phyloP scores from a whole-genome alignment of 2,113 vertebrate genomes.

The Thalassarche chlororhynchos region DNA sequence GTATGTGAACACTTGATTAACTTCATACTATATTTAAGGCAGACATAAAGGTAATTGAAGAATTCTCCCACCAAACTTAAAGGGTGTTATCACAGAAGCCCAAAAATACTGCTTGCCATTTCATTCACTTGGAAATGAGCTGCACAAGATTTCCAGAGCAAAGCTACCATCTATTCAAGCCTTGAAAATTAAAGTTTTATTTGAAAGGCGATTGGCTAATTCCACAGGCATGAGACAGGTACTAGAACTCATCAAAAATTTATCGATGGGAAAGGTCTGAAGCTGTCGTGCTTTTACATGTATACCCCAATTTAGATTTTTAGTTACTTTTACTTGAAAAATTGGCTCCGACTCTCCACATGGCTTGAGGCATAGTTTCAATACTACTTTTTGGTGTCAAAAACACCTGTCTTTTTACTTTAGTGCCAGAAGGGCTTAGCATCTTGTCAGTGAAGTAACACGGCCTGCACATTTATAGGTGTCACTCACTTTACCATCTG shows the following conservation, averaged over 20 bases:
- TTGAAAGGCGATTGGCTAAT: not conserved
- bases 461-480: conserved; percentile 78
- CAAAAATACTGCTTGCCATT: not conserved
- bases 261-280: conserved; percentile 8
- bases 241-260: conserved; percentile 1
- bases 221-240: conserved; percentile 12
- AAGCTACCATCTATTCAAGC: not conserved
- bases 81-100: not conserved
- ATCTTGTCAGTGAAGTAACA: conserved; percentile 78
- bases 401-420: conserved; percentile 78
- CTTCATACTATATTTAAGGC: conserved; percentile 45
- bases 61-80: not conserved
- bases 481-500: conserved; percentile 79
- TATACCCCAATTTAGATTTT: conserved; percentile 57
- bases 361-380: conserved; percentile 68
- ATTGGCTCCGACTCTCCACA: conserved; percentile 56
- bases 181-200: conserved; percentile 32
- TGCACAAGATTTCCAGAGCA: not conserved
- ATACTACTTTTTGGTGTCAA: conserved; percentile 68
- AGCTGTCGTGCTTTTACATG: conserved; percentile 21
- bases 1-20: conserved; percentile 37
- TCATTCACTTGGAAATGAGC: conserved; percentile 42
- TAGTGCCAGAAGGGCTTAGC: conserved; percentile 76
- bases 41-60: conserved; percentile 41
- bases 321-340: conserved; percentile 68